phyloP scores from a whole-genome alignment of 2,888 invertebrate species.

The Aquatica leii region DNA sequence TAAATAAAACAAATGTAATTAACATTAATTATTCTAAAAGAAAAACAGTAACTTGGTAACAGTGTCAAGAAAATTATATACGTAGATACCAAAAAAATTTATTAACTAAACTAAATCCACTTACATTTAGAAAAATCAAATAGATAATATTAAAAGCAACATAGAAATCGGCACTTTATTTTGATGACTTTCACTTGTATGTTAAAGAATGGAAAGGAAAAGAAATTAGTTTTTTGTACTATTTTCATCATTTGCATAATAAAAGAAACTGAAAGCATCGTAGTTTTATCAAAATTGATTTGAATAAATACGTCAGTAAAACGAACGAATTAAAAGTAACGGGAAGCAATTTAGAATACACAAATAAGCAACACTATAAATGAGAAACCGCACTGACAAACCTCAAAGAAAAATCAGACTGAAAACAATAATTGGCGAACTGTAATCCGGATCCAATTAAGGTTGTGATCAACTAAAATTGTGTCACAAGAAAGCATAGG shows the following conservation, averaged over 20 bases:
- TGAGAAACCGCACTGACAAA: conserved; percentile 49
- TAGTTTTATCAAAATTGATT: conserved; percentile 6
- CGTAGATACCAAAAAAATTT: too few relatives aligned
- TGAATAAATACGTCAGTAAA: conserved; percentile 9
- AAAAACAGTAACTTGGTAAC: too few relatives aligned
- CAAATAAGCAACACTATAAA: conserved; percentile 25
- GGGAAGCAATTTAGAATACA: conserved; percentile 16
- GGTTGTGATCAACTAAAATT: conserved; percentile 41
- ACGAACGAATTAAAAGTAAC: conserved; percentile 11
- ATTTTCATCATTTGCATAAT: conserved; percentile 7
- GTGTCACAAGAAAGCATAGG: conserved; percentile 18
- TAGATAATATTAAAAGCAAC: too few relatives aligned
- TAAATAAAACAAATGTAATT: too few relatives aligned
- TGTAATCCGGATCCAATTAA: conserved; percentile 50
- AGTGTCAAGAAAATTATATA: too few relatives aligned
- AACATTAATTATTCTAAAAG: too few relatives aligned
- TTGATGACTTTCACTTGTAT: background rate
- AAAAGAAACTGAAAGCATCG: conserved; percentile 4
- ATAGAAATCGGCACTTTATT: conserved; percentile 2
- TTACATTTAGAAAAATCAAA: too few relatives aligned
- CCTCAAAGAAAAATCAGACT: conserved; percentile 50
- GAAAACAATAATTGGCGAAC: conserved; percentile 52
- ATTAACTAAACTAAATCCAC: too few relatives aligned
- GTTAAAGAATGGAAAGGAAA: background rate
- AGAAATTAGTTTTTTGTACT: background rate